A percentile compares a stretch with the other conserved stretches of the same genome.
Conservation (phyloP, 2,113 vertebrate genomes). For the Acinonyx jubatus region DNA sequence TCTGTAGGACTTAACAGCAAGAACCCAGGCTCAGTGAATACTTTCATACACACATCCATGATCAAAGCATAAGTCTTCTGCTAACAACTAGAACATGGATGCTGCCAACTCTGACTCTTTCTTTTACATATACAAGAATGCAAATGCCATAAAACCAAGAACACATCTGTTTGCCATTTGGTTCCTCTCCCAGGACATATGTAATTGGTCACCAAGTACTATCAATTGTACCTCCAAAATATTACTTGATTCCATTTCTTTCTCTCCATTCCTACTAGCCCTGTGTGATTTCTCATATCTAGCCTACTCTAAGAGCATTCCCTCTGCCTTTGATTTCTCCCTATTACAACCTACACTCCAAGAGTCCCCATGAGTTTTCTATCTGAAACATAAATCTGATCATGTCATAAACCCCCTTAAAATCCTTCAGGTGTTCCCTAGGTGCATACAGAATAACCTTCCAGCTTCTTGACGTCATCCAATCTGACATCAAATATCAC, state of each 20-base stretch:
- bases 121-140: background rate
- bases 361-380: background rate
- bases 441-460: conserved; percentile 7
- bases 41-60: background rate
- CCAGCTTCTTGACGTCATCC: background rate
- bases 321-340: background rate
- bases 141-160: conserved; percentile 35
- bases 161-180: conserved; percentile 29
- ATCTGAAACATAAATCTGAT: conserved; percentile 7
- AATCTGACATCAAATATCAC: background rate
- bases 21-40: conserved; percentile 4
- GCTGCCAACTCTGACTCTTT: background rate
- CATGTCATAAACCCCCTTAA: background rate
- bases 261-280: background rate
- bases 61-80: background rate
- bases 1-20: background rate
- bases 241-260: conserved; percentile 15
- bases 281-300: background rate
- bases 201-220: background rate
- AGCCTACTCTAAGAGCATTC: background rate
- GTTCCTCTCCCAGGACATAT: conserved; percentile 3
- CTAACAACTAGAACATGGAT: background rate
- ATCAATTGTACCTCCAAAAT: conserved; percentile 30
- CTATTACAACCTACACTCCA: background rate
- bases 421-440: background rate